These are phyloP conservation scores for Phenacoccus solenopsis DNA, from an alignment of 1,140 invertebrate species.

Conservation along the genomic window DNA sequence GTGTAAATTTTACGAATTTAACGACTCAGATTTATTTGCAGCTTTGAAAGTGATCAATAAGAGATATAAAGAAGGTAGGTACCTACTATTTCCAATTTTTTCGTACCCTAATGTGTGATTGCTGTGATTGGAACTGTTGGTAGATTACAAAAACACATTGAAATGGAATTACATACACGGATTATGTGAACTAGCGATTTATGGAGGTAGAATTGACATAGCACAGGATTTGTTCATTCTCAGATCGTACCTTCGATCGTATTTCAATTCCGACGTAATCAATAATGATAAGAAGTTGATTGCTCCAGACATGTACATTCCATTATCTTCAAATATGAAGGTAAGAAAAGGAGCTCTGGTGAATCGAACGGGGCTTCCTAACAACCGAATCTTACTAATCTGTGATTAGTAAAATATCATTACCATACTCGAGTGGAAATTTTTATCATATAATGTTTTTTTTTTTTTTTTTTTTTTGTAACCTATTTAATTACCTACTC, in stretches of 20 bases:
- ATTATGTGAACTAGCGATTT: conserved; percentile 67
- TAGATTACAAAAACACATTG: conserved; percentile 29
- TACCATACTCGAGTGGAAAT: not conserved
- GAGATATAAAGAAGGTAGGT: not conserved
- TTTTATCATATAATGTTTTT: not conserved
- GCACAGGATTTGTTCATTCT: conserved; percentile 61
- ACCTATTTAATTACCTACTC: no score
- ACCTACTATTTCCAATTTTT: no score
- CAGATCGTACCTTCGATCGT: conserved; percentile 55
- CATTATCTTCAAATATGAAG: conserved; percentile 37
- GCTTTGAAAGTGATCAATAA: conserved; percentile 50
- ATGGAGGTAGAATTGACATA: conserved; percentile 79
- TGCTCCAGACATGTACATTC: conserved; percentile 38
- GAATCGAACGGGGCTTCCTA: not conserved
- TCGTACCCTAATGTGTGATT: no score
- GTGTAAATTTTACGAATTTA: conserved; percentile 85
- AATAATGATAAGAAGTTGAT: conserved; percentile 44
- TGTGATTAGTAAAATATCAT: not conserved
- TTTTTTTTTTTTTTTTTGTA: no score
- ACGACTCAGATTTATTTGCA: conserved; percentile 64
- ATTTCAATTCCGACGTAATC: conserved; percentile 49
- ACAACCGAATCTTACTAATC: not conserved
- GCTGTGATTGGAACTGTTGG: conserved; percentile 8
- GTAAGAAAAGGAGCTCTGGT: conserved; percentile 27
- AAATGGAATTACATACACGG: conserved; percentile 71